Percentiles rank a stretch among this genome's conserved stretches.
Evolutionary conservation across 2,113 vertebrate genomes (phyloP).

Genomic region (Megalops atlanticus): DNA sequence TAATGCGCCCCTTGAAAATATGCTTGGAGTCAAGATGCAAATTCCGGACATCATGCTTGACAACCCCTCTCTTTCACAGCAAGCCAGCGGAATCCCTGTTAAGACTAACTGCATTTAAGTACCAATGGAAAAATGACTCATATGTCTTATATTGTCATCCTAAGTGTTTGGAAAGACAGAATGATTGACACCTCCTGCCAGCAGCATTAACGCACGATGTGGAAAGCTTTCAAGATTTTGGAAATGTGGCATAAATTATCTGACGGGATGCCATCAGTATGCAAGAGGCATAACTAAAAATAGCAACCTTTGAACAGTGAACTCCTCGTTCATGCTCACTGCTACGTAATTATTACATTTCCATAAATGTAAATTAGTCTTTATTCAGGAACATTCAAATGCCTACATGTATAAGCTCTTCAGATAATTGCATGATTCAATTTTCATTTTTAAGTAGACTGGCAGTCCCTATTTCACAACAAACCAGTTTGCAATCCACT

Average conservation of each 20-base stretch:
- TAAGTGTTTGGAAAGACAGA: not conserved
- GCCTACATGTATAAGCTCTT: too few species aligned
- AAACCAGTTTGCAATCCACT: too few species aligned
- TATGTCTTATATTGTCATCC: not conserved
- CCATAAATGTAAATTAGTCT: not conserved
- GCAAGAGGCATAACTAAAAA: not conserved
- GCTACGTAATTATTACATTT: not conserved
- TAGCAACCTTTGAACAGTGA: not conserved
- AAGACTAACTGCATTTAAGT: not conserved
- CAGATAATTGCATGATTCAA: too few species aligned
- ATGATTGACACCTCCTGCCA: not conserved
- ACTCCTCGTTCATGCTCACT: not conserved
- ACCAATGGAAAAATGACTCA: not conserved
- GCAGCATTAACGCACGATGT: not conserved
- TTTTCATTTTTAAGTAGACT: too few species aligned
- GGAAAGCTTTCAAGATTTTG: not conserved
- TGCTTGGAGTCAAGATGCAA: not conserved
- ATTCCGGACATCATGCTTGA: not conserved
- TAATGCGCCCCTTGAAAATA: constrained; percentile 6
- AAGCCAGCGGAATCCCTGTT: not conserved
- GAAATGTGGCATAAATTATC: not conserved
- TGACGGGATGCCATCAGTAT: not conserved
- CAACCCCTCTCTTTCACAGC: not conserved
- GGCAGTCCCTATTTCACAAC: too few species aligned
- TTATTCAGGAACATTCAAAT: not conserved